Evolutionary conservation across 2,113 vertebrate genomes (phyloP).

Genomic region (Neopipo cinnamomea): DNA sequence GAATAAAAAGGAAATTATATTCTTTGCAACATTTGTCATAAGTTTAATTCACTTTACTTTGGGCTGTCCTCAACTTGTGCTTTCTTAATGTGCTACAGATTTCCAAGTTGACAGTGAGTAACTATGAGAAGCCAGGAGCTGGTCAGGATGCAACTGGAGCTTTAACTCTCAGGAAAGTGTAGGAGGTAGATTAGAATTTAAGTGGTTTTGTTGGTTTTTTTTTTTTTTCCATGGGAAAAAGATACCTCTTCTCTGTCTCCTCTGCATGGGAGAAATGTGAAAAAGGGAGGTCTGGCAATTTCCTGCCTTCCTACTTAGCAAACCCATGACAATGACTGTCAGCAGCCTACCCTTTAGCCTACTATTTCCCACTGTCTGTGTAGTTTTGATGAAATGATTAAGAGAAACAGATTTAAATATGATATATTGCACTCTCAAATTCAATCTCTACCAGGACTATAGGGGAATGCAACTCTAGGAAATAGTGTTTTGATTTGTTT

Average conservation of each 20-base stretch:
- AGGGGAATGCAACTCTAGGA: background rate
- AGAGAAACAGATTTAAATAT: background rate
- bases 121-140: background rate
- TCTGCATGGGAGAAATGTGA: slow-evolving; percentile 17
- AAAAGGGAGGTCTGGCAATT: background rate
- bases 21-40: background rate
- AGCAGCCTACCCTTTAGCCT: background rate
- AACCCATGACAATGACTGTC: background rate
- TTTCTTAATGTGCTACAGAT: slow-evolving; percentile 21
- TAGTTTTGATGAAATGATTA: background rate
- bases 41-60: background rate
- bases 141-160: background rate
- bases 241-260: slow-evolving; percentile 17
- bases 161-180: slow-evolving; percentile 54
- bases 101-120: background rate
- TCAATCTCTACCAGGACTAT: background rate
- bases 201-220: background rate
- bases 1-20: background rate
- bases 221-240: slow-evolving; percentile 57
- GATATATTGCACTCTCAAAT: background rate
- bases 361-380: background rate
- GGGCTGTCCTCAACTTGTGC: background rate
- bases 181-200: slow-evolving; percentile 36
- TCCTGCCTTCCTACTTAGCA: slow-evolving; percentile 23
- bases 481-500: background rate